Conservation (phyloP, 2,113 vertebrate genomes). For the Lophotis ruficrista region DNA sequence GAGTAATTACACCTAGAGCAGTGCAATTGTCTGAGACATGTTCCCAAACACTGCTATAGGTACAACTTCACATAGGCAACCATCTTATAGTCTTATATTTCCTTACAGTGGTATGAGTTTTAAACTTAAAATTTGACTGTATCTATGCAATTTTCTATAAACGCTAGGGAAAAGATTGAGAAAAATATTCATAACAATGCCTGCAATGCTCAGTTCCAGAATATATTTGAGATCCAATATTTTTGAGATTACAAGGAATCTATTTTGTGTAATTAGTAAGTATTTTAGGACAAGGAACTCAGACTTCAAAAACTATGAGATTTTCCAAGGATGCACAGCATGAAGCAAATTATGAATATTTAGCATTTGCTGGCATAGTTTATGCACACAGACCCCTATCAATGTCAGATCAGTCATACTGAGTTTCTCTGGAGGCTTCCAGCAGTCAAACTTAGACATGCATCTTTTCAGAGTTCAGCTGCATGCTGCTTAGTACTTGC, state of each 20-base stretch:
- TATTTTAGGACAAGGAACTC: neutral
- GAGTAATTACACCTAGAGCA: neutral
- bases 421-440: neutral
- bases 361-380: neutral
- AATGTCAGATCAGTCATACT: neutral
- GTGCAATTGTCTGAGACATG: rapidly evolving
- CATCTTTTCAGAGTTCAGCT: neutral
- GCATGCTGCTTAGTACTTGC: neutral
- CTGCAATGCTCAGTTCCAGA: neutral
- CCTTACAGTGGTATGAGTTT: neutral
- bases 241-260: neutral
- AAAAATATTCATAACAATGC: neutral
- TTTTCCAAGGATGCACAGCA: neutral
- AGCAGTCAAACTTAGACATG: neutral
- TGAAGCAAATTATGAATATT: neutral
- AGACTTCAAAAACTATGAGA: neutral
- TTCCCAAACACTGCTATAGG: neutral
- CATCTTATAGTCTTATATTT: neutral
- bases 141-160: neutral
- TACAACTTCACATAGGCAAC: neutral
- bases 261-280: neutral
- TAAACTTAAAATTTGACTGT: neutral
- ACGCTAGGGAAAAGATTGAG: neutral
- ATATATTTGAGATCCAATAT: neutral
- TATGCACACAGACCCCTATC: neutral